Evolutionary conservation across 2,888 invertebrate genomes (phyloP).

Genomic region (Polymixis flavicincta): DNA sequence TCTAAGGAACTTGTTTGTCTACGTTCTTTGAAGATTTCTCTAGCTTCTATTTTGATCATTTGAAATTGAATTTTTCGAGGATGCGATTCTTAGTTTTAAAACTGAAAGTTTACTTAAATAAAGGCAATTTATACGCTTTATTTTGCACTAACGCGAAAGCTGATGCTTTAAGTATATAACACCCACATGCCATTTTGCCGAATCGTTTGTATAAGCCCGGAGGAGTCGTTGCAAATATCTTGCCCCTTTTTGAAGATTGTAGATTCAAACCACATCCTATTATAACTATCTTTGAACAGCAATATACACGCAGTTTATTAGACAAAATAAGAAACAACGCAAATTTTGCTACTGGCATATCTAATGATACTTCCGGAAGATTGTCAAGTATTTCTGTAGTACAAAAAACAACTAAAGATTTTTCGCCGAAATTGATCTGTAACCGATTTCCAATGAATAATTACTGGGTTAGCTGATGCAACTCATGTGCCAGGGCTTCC

Average conservation of each 20-base stretch:
- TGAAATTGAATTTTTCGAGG: neutral
- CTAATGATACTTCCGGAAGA: neutral
- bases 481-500: conserved; percentile 58
- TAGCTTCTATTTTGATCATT: neutral
- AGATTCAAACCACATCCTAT: neutral
- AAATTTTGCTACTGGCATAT: neutral
- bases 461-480: conserved; percentile 38
- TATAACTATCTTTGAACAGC: neutral
- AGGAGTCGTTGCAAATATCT: neutral
- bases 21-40: conserved; percentile 41
- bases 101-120: neutral
- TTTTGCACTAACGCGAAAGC: conserved; percentile 2
- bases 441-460: conserved; percentile 29
- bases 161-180: conserved; percentile 11
- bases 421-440: conserved; percentile 33
- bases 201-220: conserved; percentile 7
- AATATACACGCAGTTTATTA: neutral
- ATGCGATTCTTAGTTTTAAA: neutral
- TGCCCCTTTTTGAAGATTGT: neutral
- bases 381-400: neutral
- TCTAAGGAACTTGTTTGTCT: conserved; percentile 55
- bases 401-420: conserved; percentile 22
- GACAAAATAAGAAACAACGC: neutral
- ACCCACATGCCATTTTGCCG: conserved; percentile 30
- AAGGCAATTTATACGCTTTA: conserved; percentile 16